phyloP scores from a whole-genome alignment of 2,888 invertebrate species.

The Aphelenchoides bicaudatus region DNA sequence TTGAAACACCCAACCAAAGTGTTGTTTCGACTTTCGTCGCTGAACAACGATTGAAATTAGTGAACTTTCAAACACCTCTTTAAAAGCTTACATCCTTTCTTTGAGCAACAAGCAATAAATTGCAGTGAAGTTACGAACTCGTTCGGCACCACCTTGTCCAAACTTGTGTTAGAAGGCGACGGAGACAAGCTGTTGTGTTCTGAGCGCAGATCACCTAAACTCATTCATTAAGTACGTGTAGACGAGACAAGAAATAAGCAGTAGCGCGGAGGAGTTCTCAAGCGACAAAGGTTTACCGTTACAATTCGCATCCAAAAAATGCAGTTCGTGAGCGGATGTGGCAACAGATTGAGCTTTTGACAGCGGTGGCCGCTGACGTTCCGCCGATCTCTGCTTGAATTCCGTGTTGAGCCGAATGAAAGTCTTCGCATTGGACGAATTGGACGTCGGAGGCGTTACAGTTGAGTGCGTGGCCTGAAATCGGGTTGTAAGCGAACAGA shows the following conservation, averaged over 20 bases:
- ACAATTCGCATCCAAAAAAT: conserved; percentile 13
- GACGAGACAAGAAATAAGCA: background rate
- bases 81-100: conserved; percentile 42
- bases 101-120: conserved; percentile 50
- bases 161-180: conserved; percentile 25
- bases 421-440: conserved; percentile 21
- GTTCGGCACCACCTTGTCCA: conserved; percentile 20
- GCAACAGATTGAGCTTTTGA: conserved; percentile 56
- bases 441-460: conserved; percentile 21
- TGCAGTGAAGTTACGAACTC: conserved; percentile 51
- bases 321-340: conserved; percentile 24
- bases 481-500: no score
- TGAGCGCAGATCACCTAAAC: conserved; percentile 18
- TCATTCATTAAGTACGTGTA: conserved; percentile 4
- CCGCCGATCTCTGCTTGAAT: conserved; percentile 40
- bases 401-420: conserved; percentile 41
- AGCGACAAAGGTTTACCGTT: conserved; percentile 26
- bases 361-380: conserved; percentile 44
- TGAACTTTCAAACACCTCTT: background rate
- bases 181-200: conserved; percentile 2
- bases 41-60: conserved; percentile 24
- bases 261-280: no score
- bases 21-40: conserved; percentile 72
- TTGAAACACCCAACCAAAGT: conserved; percentile 93
- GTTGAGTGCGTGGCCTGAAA: conserved; percentile 30